Evolutionary conservation across 2,888 invertebrate species (phyloP).

Genomic region (Drymonia ruficornis): DNA sequence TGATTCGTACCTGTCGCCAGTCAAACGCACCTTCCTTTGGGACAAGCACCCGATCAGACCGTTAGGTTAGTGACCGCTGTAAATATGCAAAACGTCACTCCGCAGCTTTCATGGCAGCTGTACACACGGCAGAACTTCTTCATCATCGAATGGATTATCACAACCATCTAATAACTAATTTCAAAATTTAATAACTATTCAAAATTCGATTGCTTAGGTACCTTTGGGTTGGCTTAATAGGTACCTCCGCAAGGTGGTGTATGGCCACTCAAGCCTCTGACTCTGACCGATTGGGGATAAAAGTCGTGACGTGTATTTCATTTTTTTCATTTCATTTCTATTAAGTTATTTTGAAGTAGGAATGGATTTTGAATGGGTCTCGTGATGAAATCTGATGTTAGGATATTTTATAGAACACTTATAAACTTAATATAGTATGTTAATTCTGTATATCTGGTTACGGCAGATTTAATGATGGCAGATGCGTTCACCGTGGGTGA

Average conservation of each 20-base stretch:
- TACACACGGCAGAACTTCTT: constrained; percentile 57
- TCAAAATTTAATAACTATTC: constrained; percentile 21
- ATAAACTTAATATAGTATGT: constrained; percentile 8
- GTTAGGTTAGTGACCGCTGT: constrained; percentile 90
- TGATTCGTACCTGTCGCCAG: constrained; percentile 95
- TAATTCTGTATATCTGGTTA: constrained; percentile 48
- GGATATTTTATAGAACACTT: too few relatives aligned
- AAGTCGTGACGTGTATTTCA: too few relatives aligned
- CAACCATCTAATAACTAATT: constrained; percentile 35
- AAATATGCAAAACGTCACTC: constrained; percentile 56
- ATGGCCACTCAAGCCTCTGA: too few relatives aligned
- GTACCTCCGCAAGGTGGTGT: too few relatives aligned
- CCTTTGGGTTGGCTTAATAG: too few relatives aligned
- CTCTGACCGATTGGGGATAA: too few relatives aligned
- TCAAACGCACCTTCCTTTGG: constrained; percentile 96
- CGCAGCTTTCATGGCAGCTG: constrained; percentile 59
- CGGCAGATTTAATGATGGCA: constrained; percentile 81
- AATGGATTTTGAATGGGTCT: constrained; percentile 4
- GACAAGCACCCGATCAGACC: constrained; percentile 95
- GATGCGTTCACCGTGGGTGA: constrained; percentile 77
- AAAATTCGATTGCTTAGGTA: too few relatives aligned
- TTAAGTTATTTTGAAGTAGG: too few relatives aligned
- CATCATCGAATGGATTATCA: constrained; percentile 51
- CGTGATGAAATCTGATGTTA: too few relatives aligned
- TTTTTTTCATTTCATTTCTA: too few relatives aligned